phyloP scores from a whole-genome alignment of 1,140 invertebrate genomes.

The Fopius arisanus region DNA sequence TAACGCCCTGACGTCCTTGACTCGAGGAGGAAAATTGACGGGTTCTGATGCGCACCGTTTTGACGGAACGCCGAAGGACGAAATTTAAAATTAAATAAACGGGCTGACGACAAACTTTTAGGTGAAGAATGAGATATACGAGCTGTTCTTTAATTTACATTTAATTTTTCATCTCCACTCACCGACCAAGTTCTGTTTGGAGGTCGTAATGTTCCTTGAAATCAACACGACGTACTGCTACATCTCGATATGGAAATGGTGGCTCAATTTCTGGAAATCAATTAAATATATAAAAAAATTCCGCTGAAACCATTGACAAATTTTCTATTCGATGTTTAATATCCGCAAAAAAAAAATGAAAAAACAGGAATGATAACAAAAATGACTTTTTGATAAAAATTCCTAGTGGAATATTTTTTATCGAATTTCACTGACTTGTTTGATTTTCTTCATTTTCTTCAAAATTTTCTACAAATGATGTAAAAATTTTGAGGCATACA shows the following conservation, averaged over 20 bases:
- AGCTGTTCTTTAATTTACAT: neutral
- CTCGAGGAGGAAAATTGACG: neutral
- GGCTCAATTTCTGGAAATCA: conserved; percentile 77
- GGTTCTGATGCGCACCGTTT: neutral
- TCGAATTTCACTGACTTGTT: too few relatives aligned
- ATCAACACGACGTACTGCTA: conserved; percentile 78
- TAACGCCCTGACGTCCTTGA: neutral
- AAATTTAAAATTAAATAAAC: neutral
- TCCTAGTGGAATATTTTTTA: too few relatives aligned
- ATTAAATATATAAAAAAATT: neutral
- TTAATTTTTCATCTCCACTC: conserved; percentile 46
- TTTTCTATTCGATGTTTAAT: too few relatives aligned
- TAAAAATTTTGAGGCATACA: too few relatives aligned
- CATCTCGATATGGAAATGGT: conserved; percentile 83
- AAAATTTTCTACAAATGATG: too few relatives aligned
- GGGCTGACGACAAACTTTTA: neutral
- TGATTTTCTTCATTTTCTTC: too few relatives aligned
- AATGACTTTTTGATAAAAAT: too few relatives aligned
- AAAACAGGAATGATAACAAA: too few relatives aligned
- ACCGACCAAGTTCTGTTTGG: conserved; percentile 82
- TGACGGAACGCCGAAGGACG: neutral
- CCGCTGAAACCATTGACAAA: neutral
- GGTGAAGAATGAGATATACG: too few relatives aligned
- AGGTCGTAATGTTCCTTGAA: conserved; percentile 84
- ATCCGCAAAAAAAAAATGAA: neutral